These are phyloP conservation scores for Coregonus ussuriensis DNA, from an alignment of 2,797 vertebrate species.

Conservation along the genomic window DNA sequence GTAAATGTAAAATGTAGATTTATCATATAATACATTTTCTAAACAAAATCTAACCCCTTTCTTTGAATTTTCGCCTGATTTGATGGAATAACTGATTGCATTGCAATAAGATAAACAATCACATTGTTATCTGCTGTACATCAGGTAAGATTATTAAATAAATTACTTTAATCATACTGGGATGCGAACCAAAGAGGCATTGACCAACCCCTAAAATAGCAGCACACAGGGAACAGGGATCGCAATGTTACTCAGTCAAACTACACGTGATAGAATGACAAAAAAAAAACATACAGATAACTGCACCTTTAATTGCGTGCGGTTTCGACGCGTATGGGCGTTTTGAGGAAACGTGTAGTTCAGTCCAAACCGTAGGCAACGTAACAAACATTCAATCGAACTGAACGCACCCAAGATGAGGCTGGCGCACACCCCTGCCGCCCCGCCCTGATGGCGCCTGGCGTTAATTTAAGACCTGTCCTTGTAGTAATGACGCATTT, in stretches of 20 bases:
- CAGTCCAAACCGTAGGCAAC: too few relatives aligned
- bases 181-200: constrained; percentile 60
- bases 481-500: constrained; percentile 26
- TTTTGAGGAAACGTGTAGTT: constrained; percentile 28
- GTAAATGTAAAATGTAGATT: too few relatives aligned
- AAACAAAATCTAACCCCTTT: too few relatives aligned
- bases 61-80: too few relatives aligned
- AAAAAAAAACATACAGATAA: constrained; percentile 41
- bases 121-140: too few relatives aligned
- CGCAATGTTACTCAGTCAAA: not conserved
- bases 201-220: constrained; percentile 65
- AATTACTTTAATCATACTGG: constrained; percentile 21
- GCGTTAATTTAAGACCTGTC: constrained; percentile 62
- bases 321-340: constrained; percentile 56
- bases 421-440: constrained; percentile 25
- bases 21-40: too few relatives aligned
- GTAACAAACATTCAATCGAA: not conserved
- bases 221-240: not conserved
- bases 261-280: not conserved
- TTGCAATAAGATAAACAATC: too few relatives aligned
- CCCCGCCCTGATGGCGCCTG: constrained; percentile 72
- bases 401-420: not conserved
- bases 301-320: constrained; percentile 60
- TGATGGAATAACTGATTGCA: too few relatives aligned
- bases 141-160: too few relatives aligned